These are phyloP conservation scores for Galerucella nymphaeae DNA, from an alignment of 2,888 invertebrate genomes.

Conservation along the genomic window DNA sequence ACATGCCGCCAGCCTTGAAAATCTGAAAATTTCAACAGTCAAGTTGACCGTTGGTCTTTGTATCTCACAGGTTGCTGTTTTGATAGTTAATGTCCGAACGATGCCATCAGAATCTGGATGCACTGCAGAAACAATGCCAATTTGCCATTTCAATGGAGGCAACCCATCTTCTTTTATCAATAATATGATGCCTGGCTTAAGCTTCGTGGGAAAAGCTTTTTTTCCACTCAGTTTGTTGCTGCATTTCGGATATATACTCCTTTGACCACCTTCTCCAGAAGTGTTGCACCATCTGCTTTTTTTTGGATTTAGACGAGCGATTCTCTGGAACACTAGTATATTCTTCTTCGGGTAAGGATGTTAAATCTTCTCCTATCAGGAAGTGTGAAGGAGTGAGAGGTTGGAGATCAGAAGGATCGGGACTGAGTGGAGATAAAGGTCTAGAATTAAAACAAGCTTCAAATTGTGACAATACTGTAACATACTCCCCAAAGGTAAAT, in stretches of 20 bases:
- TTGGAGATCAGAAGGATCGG: constrained; percentile 1
- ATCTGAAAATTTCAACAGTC: too few relatives aligned
- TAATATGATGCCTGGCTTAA: constrained; percentile 31
- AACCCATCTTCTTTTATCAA: constrained; percentile 36
- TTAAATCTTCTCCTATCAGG: constrained; percentile 42
- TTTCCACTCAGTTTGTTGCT: constrained; percentile 30
- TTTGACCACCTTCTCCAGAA: too few relatives aligned
- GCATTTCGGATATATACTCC: constrained; percentile 19
- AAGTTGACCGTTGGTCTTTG: too few relatives aligned
- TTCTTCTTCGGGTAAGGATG: too few relatives aligned
- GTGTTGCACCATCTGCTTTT: too few relatives aligned
- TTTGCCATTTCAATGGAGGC: constrained; percentile 33
- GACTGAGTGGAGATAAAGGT: constrained; percentile 13
- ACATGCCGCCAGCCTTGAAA: too few relatives aligned
- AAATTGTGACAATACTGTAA: constrained; percentile 11
- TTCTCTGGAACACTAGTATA: too few relatives aligned
- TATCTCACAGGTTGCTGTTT: constrained; percentile 16
- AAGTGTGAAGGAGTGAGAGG: constrained; percentile 51
- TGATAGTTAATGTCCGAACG: constrained; percentile 19
- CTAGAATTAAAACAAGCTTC: constrained; percentile 47
- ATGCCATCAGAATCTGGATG: constrained; percentile 34
- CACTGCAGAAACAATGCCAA: constrained; percentile 19
- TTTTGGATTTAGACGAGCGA: too few relatives aligned
- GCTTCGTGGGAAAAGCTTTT: constrained; percentile 11
- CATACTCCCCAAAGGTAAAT: constrained; percentile 11